A percentile compares a stretch with the other conserved stretches of the same genome.
phyloP scores from a whole-genome alignment of 1,140 invertebrate species.

The Drosophila auraria region DNA sequence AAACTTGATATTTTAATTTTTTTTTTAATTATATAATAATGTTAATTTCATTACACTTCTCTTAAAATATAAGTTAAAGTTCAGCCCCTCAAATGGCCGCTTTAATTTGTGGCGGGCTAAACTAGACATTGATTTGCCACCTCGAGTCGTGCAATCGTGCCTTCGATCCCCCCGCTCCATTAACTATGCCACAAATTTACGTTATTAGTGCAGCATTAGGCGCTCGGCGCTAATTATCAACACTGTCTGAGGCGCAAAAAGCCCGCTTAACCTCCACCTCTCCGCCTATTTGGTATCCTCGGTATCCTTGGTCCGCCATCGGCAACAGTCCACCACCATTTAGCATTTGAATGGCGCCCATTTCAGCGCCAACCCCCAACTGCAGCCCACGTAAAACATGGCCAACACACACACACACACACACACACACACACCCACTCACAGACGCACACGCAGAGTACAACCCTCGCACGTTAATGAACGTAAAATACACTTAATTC shows the following conservation, averaged over 20 bases:
- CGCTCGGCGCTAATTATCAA: constrained; percentile 76
- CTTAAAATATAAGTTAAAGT: not conserved
- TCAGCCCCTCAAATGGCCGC: not conserved
- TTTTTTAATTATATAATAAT: no score
- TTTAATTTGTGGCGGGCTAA: constrained; percentile 1
- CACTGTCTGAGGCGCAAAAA: constrained; percentile 67
- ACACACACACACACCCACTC: not conserved
- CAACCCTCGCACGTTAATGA: constrained; percentile 84
- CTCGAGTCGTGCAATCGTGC: constrained; percentile 4
- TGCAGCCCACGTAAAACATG: constrained; percentile 35
- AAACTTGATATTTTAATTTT: no score
- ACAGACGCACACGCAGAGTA: constrained; percentile 42
- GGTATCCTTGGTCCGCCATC: constrained; percentile 23
- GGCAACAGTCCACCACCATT: constrained; percentile 53
- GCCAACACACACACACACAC: constrained; percentile 20
- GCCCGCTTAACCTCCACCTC: constrained; percentile 46
- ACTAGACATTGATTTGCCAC: constrained; percentile 35
- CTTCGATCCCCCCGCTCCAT: constrained; percentile 1
- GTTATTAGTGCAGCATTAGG: constrained; percentile 82
- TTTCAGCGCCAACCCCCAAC: constrained; percentile 19
- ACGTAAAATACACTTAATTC: constrained; percentile 85
- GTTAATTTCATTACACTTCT: not conserved
- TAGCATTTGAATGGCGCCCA: constrained; percentile 42
- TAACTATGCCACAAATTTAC: constrained; percentile 74
- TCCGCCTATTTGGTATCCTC: constrained; percentile 23